Percentiles rank a stretch among this genome's conserved stretches.
These are phyloP conservation scores for Heterotis niloticus DNA, from an alignment of 2,113 vertebrate genomes.

Conservation along the genomic window DNA sequence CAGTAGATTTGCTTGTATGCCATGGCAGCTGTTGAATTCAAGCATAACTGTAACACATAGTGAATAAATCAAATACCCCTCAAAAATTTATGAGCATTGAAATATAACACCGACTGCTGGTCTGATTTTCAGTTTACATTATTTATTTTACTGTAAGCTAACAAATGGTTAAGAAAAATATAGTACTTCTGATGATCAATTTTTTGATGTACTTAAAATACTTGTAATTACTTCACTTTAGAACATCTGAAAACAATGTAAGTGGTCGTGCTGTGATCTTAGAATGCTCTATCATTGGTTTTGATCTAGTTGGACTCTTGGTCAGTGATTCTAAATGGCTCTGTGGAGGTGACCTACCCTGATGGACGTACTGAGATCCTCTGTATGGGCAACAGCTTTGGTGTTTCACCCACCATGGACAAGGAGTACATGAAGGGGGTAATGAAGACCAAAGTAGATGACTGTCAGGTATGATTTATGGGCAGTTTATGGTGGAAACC, in stretches of 20 bases:
- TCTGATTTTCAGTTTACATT: no score
- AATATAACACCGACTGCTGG: no score
- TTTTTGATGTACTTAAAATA: background rate
- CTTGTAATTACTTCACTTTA: background rate
- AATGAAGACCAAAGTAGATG: conserved; percentile 98
- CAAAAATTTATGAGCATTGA: background rate
- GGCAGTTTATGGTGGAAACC: no score
- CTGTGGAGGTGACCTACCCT: conserved; percentile 90
- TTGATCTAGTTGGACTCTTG: conserved; percentile 86
- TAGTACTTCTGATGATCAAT: background rate
- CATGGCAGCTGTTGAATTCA: background rate
- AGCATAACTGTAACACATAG: background rate
- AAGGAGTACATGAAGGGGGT: conserved; percentile 97
- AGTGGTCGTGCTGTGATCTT: no score
- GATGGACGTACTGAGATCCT: conserved; percentile 89
- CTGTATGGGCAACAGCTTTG: conserved; percentile 98
- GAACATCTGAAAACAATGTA: no score
- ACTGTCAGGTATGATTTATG: conserved; percentile 82
- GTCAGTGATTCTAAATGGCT: conserved; percentile 98
- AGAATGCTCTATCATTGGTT: background rate
- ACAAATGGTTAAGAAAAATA: no score
- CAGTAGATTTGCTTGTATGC: background rate
- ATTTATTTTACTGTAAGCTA: no score
- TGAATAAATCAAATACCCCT: background rate
- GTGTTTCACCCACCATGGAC: conserved; percentile 94